Conservation (phyloP, 2,113 vertebrate genomes). For the Scomber japonicus region DNA sequence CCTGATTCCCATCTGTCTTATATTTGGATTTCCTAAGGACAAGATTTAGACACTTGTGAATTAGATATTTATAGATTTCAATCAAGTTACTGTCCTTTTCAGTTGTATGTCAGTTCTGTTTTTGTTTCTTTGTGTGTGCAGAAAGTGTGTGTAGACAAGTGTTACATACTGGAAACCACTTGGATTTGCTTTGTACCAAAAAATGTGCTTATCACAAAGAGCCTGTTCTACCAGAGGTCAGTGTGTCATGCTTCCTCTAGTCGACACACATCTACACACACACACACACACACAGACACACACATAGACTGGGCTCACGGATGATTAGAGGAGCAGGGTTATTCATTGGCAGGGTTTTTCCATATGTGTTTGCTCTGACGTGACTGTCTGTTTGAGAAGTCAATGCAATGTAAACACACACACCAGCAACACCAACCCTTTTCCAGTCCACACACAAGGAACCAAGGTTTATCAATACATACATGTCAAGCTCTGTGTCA, state of each 20-base stretch:
- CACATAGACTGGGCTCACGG: background rate
- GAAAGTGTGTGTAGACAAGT: background rate
- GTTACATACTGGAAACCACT: conserved; percentile 1
- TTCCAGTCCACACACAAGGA: background rate
- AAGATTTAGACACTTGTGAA: no score
- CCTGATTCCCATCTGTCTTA: no score
- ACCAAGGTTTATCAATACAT: background rate
- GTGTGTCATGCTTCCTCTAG: background rate
- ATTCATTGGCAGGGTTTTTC: conserved; percentile 15
- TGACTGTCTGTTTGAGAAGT: background rate
- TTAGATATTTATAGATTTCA: background rate
- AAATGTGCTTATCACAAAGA: background rate
- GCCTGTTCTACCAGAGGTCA: background rate
- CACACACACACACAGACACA: background rate
- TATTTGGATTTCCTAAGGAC: no score
- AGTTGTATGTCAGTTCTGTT: no score
- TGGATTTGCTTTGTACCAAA: background rate
- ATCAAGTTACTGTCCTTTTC: background rate
- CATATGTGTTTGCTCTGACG: conserved; percentile 9
- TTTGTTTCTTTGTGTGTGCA: no score
- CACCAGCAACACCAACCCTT: background rate
- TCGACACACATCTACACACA: background rate
- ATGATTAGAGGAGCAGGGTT: background rate
- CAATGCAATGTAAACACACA: background rate
- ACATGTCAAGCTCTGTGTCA: no score